Base-by-base conservation (phyloP, 2,888 invertebrate genomes). In the Aquatica leii region DNA sequence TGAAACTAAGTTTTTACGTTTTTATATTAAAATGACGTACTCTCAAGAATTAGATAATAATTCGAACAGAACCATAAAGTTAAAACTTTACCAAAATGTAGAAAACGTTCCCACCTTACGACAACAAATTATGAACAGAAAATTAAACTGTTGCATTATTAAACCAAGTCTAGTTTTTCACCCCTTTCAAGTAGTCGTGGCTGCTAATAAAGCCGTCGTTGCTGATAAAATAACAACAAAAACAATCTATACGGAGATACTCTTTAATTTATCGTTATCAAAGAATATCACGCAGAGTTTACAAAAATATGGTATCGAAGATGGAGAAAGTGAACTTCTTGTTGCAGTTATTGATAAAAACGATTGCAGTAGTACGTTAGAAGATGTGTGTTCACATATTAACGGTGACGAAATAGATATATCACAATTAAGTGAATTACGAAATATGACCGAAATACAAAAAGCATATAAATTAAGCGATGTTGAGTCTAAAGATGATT, bases 241-340 rank as follows among this genome's bases (percentile, higher is more conserved):
- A 72, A 85, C 84, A 6, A 73, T 90, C 0, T 87, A 83, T 74
- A 85, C 89, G 0, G 91, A 92, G 80, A 84, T 90, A 50, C 74
- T 92, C 14, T 91, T 85, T 75, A 89, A 88, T 77, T 80, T 92
- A 62, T 90, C 90, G 0, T 78, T 86, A 0, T 86, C 89, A 0
- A 89, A 87, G 74, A 90, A 90, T 71, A 92, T 92, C 67, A 84
- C 87, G 2, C 86, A 87, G 68, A 89, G 91, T 65, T 81, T 92
- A 51, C 82, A 77, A 52, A 87, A 83, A 63, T 91, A 91, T 80
- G 90, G 91, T 0, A 84, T 88, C 14, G 77, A 80, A 48, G 84
- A 84, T 56, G 76, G 77, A 1, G 84, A 84, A 59, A 80, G 73
- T 6, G 81, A 82, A 65, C 75, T 87, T 51, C 67, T 88, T 24